Conservation (phyloP, 2,888 invertebrate genomes). For the Amblyjoppa fuscipennis region DNA sequence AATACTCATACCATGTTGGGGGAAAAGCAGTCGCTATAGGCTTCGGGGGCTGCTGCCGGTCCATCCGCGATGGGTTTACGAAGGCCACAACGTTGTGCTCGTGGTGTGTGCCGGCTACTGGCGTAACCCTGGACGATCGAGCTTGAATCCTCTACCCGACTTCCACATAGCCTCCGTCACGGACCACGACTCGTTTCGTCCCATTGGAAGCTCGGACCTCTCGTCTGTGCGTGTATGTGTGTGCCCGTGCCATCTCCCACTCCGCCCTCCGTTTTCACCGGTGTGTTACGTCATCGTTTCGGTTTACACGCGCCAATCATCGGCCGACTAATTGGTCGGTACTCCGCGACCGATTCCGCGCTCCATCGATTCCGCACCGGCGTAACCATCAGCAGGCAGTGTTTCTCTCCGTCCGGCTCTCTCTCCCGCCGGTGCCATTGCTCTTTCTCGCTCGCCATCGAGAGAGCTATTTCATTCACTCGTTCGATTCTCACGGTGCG, state of each 20-base stretch:
- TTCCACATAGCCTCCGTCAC: conserved; percentile 2
- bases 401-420: conserved; percentile 24
- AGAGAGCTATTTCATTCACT: conserved; percentile 22
- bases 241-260: conserved; percentile 14
- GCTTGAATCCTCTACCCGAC: conserved; percentile 1
- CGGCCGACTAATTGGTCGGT: conserved; percentile 83
- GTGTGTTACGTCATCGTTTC: conserved; percentile 81
- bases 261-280: conserved; percentile 70
- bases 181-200: neutral
- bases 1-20: conserved; percentile 48
- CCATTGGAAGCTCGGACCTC: conserved; percentile 29
- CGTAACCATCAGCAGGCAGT: conserved; percentile 12
- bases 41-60: conserved; percentile 17
- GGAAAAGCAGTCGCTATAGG: conserved; percentile 47
- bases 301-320: conserved; percentile 84
- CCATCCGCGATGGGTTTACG: conserved; percentile 64
- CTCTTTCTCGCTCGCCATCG: conserved; percentile 23
- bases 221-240: conserved; percentile 12
- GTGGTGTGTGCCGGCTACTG: neutral
- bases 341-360: conserved; percentile 80
- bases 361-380: conserved; percentile 73
- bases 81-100: conserved; percentile 57
- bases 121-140: conserved; percentile 18
- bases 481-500: conserved; percentile 19
- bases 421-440: conserved; percentile 22